Base-by-base conservation (phyloP, 2,113 vertebrate genomes). In the Tragulus kanchil region DNA sequence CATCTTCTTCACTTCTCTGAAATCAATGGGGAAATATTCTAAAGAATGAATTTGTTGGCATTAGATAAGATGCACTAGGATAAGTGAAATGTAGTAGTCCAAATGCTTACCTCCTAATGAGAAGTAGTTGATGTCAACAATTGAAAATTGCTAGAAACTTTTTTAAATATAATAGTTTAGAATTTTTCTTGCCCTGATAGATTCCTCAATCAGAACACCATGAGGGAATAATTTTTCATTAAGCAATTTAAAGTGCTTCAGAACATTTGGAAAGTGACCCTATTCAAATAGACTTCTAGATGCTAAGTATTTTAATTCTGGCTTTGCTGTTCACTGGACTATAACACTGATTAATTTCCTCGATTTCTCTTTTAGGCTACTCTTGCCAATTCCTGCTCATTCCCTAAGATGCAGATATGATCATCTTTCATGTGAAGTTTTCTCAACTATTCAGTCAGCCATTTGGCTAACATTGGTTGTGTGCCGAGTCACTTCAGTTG, bases 1-100 rank as follows among this genome's bases (percentile, higher is more conserved):
- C 65, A 93, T 62, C 17, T 77, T 92, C 83, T 64, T 45, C 64
- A 92, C 65, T 62, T 94, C 36, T 92, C 64, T 56, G 71, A 90
- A 31, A 12, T 61, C 79, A 65, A 11, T 5, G 78, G 48, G 21
- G 26, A 28, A 31, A 31, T 50, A 56, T 56, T 69, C 48, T 84
- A 92, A 94, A 52, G 31, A 59, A 82, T 82, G 77, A 61, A 67
- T 31, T 31, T 61, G 8, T 21, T 82, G 10, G n/a, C 14, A 36
- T 54, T 15, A 61, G 67, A 78, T 0, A 62, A n/a, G 23, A 67
- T 83, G 79, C 86, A 50, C 6, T 36, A 17, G 45, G 3, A 16
- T 83, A 14, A 93, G 5, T 81, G 8, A 36, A 90, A 36, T 3
- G 10, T 36, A 93, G 61, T 93, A 81, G 79, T 42, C 4, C 15